phyloP scores from a whole-genome alignment of 2,797 vertebrate species.

The Alosa sapidissima region DNA sequence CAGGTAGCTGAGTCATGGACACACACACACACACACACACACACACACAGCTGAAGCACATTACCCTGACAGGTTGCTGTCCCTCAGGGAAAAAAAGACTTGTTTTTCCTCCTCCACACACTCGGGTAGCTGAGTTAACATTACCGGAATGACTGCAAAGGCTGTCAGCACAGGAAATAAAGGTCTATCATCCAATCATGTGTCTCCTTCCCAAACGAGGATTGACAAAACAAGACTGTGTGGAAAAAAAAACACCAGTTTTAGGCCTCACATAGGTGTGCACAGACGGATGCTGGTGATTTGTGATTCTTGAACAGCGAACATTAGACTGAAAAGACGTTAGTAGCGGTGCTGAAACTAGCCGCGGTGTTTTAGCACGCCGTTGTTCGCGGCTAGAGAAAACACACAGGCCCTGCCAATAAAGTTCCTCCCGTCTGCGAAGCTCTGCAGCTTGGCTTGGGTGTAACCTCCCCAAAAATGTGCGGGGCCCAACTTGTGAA shows the following conservation, averaged over 20 bases:
- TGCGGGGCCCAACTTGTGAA: not conserved
- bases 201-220: not conserved
- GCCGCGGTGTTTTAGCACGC: not conserved
- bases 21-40: not conserved
- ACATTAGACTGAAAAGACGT: not conserved
- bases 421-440: not conserved
- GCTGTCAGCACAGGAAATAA: not conserved
- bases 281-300: not conserved
- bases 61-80: not conserved
- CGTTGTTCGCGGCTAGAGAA: not conserved
- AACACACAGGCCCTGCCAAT: not conserved
- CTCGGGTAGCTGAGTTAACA: not conserved
- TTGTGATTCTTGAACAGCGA: not conserved
- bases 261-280: not conserved
- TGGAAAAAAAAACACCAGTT: not conserved
- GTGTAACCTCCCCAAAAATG: conserved; percentile 1
- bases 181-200: not conserved
- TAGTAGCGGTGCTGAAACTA: not conserved
- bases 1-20: not conserved
- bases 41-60: not conserved
- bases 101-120: not conserved
- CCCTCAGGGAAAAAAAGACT: not conserved
- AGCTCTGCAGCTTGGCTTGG: not conserved
- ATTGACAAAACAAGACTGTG: not conserved
- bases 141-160: not conserved